These are phyloP conservation scores for Sipha flava DNA, from an alignment of 1,140 invertebrate genomes.

Conservation along the genomic window DNA sequence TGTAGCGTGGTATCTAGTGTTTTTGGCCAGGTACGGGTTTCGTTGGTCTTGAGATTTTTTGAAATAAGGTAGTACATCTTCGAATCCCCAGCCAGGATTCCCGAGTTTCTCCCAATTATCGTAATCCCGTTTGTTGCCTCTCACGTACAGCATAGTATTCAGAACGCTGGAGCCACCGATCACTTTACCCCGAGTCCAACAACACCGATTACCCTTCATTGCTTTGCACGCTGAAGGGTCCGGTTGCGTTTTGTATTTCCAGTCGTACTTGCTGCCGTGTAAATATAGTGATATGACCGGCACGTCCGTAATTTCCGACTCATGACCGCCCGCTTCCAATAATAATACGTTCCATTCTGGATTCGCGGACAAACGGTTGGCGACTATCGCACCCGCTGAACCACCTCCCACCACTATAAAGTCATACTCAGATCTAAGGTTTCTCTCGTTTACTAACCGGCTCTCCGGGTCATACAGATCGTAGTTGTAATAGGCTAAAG, in stretches of 20 bases:
- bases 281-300: conserved; percentile 74
- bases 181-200: conserved; percentile 73
- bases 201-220: conserved; percentile 68
- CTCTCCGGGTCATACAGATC: conserved; percentile 78
- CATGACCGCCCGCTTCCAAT: conserved; percentile 79
- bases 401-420: conserved; percentile 74
- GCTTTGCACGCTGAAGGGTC: conserved; percentile 75
- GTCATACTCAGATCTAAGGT: conserved; percentile 59
- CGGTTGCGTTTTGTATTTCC: conserved; percentile 83
- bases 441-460: conserved; percentile 58
- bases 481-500: conserved; percentile 75
- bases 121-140: conserved; percentile 81
- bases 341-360: conserved; percentile 69
- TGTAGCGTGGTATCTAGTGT: conserved; percentile 59
- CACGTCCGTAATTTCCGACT: conserved; percentile 72
- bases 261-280: conserved; percentile 83
- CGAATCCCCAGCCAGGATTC: conserved; percentile 81
- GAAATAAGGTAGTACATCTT: conserved; percentile 79
- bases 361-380: conserved; percentile 71
- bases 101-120: conserved; percentile 83
- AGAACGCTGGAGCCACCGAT: conserved; percentile 66
- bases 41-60: conserved; percentile 75
- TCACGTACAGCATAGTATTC: conserved; percentile 85
- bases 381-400: conserved; percentile 77
- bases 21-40: conserved; percentile 67